Base-by-base conservation (phyloP, 2,888 invertebrate genomes). In the Rotaria macrura region DNA sequence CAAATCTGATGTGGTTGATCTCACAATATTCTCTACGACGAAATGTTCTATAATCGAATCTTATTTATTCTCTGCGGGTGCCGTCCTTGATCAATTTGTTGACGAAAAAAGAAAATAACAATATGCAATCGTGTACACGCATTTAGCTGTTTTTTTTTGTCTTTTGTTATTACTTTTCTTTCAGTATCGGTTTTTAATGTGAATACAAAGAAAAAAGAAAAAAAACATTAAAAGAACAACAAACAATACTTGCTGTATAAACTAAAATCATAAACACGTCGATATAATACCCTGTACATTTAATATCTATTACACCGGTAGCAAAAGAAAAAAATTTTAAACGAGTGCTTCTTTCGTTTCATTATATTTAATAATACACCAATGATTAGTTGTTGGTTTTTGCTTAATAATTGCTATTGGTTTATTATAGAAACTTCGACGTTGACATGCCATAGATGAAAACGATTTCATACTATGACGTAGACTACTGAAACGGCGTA, bases 401-500 rank as follows among this genome's bases (percentile, higher is more conserved):
- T 79, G 40, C 17, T 79, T 79, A 12, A 79, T 25, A 40, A 43
- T 12, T 43, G 40, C 14, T 20, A 34, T 34, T 65, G 65, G 34
- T 79, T 43, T 43, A 0, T 6, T n/a, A 12, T 43, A 43, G 5
- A 43, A n/a, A 79, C 79, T 79, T 79, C 43, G 40, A 7, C 79
- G 43, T n/a, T 79, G 40, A 79, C n/a, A n/a, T 25, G 40, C 25
- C 20, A n/a, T 23, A 6, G 43, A 40, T 25, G 79, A 43, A 23
- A 79, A 25, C 12, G 25, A 25, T 79, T 79, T 79, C n/a, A 79
- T 25, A 79, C 79, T 79, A n/a, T 79, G 79, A 12, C 79, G 79
- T 79, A 79, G n/a, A 79, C 79, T 79, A 79, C 43, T 79, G n/a
- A 79, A 79, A 43, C 79, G 79, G n/a, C 43, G 40, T n/a, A 79